Percentiles rank a stretch among this genome's conserved stretches.
phyloP scores from a whole-genome alignment of 2,113 vertebrate genomes.

The Ariopsis seemanni region DNA sequence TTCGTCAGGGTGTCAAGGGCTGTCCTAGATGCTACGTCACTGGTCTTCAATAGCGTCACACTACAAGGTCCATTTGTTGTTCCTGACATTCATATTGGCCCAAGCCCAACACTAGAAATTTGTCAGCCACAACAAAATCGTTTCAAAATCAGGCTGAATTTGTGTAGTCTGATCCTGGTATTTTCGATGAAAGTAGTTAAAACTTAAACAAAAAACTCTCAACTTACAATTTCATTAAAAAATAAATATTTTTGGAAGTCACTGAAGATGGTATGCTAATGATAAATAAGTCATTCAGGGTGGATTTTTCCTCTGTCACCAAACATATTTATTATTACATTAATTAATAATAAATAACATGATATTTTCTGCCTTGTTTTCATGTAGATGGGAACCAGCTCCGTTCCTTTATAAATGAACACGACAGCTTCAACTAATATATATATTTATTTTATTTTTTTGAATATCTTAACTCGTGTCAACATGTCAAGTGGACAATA shows the following conservation, averaged over 20 bases:
- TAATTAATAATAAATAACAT: background rate
- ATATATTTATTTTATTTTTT: too few species aligned
- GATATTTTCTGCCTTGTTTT: background rate
- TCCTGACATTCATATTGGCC: too few species aligned
- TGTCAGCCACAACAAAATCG: too few species aligned
- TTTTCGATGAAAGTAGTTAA: background rate
- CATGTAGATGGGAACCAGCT: slow-evolving; percentile 40
- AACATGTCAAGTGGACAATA: background rate
- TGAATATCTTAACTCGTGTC: background rate
- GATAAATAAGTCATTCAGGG: background rate
- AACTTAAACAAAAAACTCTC: background rate
- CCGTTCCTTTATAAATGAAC: slow-evolving; percentile 11
- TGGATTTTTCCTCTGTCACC: background rate
- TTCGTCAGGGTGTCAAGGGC: too few species aligned
- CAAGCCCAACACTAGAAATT: too few species aligned
- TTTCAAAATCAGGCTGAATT: too few species aligned
- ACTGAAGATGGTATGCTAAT: background rate
- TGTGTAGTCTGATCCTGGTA: too few species aligned
- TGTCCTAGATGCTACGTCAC: too few species aligned
- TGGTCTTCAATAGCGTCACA: too few species aligned
- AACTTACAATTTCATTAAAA: background rate
- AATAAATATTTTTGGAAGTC: background rate
- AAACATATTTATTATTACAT: background rate
- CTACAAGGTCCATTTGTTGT: too few species aligned
- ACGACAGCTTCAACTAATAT: background rate